Evolutionary conservation across 2,797 vertebrate genomes (phyloP).

Genomic region (Helarctos malayanus): DNA sequence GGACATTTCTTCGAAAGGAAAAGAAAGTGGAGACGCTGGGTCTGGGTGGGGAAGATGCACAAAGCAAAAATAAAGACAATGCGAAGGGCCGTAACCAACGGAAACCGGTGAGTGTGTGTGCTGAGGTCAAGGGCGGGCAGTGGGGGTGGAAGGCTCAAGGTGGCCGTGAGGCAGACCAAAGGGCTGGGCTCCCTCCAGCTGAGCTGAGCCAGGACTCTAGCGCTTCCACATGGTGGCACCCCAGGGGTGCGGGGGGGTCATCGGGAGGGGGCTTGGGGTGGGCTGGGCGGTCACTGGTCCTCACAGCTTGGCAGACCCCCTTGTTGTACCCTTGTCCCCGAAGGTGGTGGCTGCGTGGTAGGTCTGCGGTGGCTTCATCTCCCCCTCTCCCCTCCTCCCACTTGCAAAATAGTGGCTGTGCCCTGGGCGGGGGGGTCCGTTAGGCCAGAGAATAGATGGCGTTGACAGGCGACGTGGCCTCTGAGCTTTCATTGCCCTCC

Average conservation of each 20-base stretch:
- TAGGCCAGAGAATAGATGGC: constrained; percentile 98
- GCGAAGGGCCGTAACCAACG: background rate
- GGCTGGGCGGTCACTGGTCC: constrained; percentile 83
- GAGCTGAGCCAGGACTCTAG: constrained; percentile 65
- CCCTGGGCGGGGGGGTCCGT: constrained; percentile 40
- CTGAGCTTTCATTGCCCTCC: constrained; percentile 99
- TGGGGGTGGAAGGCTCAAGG: constrained; percentile 52
- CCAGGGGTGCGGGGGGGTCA: background rate
- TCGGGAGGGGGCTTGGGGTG: constrained; percentile 44
- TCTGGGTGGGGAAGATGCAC: constrained; percentile 44
- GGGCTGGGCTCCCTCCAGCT: constrained; percentile 48
- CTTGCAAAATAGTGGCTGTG: constrained; percentile 71
- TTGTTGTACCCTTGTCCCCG: constrained; percentile 68
- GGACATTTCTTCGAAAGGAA: constrained; percentile 62
- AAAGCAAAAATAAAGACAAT: constrained; percentile 16
- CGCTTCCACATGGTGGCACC: constrained; percentile 66
- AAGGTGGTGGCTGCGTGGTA: constrained; percentile 65
- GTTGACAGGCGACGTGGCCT: constrained; percentile 98
- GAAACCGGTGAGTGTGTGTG: background rate
- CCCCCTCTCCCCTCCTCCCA: constrained; percentile 71
- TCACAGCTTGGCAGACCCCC: constrained; percentile 80
- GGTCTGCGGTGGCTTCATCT: constrained; percentile 54
- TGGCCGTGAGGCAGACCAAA: background rate
- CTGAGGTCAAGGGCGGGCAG: constrained; percentile 1
- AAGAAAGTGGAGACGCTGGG: constrained; percentile 50